phyloP scores from a whole-genome alignment of 2,113 vertebrate genomes.

The Zosterops pallidus region DNA sequence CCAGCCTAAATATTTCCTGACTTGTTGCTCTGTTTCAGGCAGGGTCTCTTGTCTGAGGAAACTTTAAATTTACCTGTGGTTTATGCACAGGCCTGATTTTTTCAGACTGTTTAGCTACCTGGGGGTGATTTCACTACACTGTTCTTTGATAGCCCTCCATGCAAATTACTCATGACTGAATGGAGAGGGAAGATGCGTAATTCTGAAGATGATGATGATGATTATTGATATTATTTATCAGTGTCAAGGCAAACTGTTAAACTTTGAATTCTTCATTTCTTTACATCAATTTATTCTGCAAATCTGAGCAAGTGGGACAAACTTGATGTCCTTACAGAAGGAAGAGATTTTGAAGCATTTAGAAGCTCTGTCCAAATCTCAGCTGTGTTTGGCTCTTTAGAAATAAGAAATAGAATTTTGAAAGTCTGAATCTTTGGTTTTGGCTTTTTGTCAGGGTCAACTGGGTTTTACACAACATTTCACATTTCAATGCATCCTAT shows the following conservation, averaged over 20 bases:
- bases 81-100: background rate
- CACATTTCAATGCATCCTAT: background rate
- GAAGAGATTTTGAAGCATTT: background rate
- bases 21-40: constrained; percentile 38
- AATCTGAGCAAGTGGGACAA: background rate
- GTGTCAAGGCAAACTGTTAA: background rate
- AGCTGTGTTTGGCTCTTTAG: background rate
- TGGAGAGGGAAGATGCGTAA: background rate
- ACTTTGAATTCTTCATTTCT: background rate
- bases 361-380: background rate
- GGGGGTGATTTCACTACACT: background rate
- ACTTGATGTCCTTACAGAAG: background rate
- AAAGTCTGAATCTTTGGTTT: background rate
- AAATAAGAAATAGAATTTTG: background rate
- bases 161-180: constrained; percentile 3
- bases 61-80: background rate
- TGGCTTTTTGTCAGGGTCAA: accelerated
- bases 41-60: background rate
- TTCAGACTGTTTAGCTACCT: background rate
- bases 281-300: background rate
- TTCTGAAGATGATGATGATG: background rate
- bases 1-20: background rate
- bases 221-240: background rate
- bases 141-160: background rate
- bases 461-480: background rate